Base-by-base conservation (phyloP, 1,140 invertebrate species). In the Drusus annulatus region DNA sequence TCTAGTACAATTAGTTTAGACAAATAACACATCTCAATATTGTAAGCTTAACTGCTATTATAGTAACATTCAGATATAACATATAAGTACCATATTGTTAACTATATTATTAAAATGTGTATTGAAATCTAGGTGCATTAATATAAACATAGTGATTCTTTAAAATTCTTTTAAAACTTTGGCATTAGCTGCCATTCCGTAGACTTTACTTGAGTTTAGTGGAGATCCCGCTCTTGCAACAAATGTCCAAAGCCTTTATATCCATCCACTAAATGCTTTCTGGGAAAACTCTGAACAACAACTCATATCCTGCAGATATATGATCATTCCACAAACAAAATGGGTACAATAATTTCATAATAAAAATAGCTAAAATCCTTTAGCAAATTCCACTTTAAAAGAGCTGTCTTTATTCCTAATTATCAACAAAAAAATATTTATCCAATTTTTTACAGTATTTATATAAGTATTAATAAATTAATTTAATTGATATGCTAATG, bases 21-120 rank as follows among this genome's bases (percentile, higher is more conserved):
- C 71, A 80, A 31, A 45, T 65, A 75, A 73, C 50, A 75, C 50
- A 63, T 45, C 76, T 56, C 62, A 79, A 75, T 71, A 80, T 63
- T 78, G 63, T 76, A 74, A 80, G 81, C 81, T 79, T 79, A 81
- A n/a, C 31, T 7, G 31, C 3, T 68, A 28, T 54, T 75, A 68
- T 79, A 80, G 73, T 79, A 82, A 82, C 81, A 82, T 82, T 79
- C 58, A 82, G 78, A 82, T 79, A 52, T 76, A 82, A 77, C 78
- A 76, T 81, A 81, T 79, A 81, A 78, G 78, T 75, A 76, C 21
- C 17, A 65, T 76, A 81, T 79, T 45, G 51, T 76, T 62, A 81
- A 76, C 71, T 81, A 81, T 79, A 68, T 56, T 78, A 54, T 74
- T 62, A 60, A 69, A 81, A 79, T 79, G 78, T 82, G 73, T 36